Evolutionary conservation across 92 coral and sea anemone species (phyloP).

Genomic region (Parazoanthus swiftii): DNA sequence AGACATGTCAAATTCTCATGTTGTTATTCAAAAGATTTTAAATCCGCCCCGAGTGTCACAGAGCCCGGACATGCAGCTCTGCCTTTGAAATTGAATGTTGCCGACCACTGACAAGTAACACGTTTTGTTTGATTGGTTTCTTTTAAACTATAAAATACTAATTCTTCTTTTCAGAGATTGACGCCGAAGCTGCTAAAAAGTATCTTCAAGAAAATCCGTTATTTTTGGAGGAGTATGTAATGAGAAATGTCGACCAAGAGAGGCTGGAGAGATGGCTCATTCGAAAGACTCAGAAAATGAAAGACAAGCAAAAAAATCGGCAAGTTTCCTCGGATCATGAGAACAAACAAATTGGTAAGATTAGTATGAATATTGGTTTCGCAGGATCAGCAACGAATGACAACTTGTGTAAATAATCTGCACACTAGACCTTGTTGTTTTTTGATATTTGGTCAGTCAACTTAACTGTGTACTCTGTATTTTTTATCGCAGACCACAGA

Average conservation of each 20-base stretch:
- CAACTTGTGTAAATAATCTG: constrained; percentile 17
- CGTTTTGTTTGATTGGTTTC: neutral
- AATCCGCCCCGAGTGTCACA: neutral
- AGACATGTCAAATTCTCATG: neutral
- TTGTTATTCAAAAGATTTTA: neutral
- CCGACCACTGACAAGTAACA: neutral
- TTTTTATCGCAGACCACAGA: constrained; percentile 51
- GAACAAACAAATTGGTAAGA: constrained; percentile 73
- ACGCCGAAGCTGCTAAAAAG: constrained; percentile 74
- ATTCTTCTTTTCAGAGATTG: constrained; percentile 57
- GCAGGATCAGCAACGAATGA: neutral
- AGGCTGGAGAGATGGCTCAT: constrained; percentile 94
- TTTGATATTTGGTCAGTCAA: neutral
- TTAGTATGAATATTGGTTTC: constrained; percentile 4
- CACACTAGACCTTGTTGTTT: neutral
- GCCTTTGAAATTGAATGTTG: neutral
- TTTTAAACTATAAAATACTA: neutral
- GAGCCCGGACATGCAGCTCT: neutral
- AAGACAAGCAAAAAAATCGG: constrained; percentile 59
- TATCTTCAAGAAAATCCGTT: constrained; percentile 84
- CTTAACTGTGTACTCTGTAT: neutral
- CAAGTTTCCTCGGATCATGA: constrained; percentile 61
- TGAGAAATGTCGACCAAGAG: constrained; percentile 90
- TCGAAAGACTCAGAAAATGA: constrained; percentile 87
- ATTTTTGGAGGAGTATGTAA: constrained; percentile 90